These are phyloP conservation scores for Trichosurus vulpecula DNA, from an alignment of 2,797 vertebrate genomes.

Conservation along the genomic window DNA sequence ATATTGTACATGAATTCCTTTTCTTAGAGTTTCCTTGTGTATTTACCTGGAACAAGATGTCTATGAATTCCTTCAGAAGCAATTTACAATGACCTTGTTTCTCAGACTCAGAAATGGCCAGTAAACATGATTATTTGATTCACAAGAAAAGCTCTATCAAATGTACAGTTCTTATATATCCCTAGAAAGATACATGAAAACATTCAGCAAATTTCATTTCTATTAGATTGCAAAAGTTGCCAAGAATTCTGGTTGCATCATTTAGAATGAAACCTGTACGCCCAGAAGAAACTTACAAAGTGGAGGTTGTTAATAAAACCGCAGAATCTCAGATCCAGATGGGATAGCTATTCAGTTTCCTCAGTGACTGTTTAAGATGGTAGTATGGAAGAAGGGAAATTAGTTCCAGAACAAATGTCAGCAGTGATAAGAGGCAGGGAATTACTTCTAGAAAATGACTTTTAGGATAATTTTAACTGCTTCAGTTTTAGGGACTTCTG, in stretches of 20 bases:
- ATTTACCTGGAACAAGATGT: not conserved
- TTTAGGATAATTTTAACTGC: not conserved
- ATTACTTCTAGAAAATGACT: not conserved
- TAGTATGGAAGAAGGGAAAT: not conserved
- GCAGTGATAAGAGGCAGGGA: constrained; percentile 1
- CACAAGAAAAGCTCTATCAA: not conserved
- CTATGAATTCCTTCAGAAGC: constrained; percentile 9
- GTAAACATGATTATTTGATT: not conserved
- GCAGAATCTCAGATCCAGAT: not conserved
- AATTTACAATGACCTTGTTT: constrained; percentile 43
- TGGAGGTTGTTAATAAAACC: not conserved
- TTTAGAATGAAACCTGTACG: constrained; percentile 25
- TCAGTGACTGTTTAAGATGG: not conserved
- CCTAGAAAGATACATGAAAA: constrained; percentile 13
- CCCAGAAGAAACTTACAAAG: not conserved
- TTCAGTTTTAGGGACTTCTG: not conserved
- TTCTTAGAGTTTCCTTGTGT: not conserved
- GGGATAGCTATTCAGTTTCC: not conserved
- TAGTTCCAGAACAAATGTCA: not conserved
- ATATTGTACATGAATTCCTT: not conserved
- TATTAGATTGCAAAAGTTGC: not conserved
- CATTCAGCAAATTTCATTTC: constrained; percentile 9
- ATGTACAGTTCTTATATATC: constrained; percentile 36
- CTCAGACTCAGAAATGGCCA: constrained; percentile 61
- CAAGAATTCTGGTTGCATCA: not conserved